Percentiles rank a stretch among this genome's conserved stretches.
Conservation (phyloP, 2,888 invertebrate genomes). For the Lacanobia wlatinum region DNA sequence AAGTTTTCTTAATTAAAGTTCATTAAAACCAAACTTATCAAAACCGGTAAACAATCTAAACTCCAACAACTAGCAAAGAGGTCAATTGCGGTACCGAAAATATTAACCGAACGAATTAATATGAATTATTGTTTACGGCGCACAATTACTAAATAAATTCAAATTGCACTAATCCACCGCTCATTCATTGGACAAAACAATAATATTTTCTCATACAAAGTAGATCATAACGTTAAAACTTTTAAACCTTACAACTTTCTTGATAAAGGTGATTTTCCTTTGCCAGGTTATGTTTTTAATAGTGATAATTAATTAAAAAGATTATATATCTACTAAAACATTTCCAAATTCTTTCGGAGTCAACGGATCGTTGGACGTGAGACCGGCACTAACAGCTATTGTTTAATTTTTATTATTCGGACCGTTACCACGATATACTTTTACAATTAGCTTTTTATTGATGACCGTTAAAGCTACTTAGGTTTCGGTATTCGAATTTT, state of each 20-base stretch:
- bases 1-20: slow-evolving; percentile 61
- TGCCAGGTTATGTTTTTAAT: slow-evolving; percentile 68
- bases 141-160: slow-evolving; percentile 85
- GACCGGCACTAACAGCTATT: slow-evolving; percentile 77
- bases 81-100: slow-evolving; percentile 76
- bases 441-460: slow-evolving; percentile 71
- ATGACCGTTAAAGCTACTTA: slow-evolving; percentile 68
- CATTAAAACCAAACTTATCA: slow-evolving; percentile 57
- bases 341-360: slow-evolving; percentile 86
- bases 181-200: slow-evolving; percentile 87
- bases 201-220: slow-evolving; percentile 85
- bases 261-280: slow-evolving; percentile 69
- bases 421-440: slow-evolving; percentile 71
- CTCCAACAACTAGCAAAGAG: slow-evolving; percentile 61
- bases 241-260: slow-evolving; percentile 67
- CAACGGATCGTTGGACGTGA: slow-evolving; percentile 83
- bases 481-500: slow-evolving; percentile 61
- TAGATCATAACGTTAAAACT: slow-evolving; percentile 60
- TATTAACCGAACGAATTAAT: slow-evolving; percentile 80
- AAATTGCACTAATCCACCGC: slow-evolving; percentile 86
- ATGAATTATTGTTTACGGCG: slow-evolving; percentile 84
- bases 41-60: slow-evolving; percentile 65
- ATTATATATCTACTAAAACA: slow-evolving; percentile 83
- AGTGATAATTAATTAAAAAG: slow-evolving; percentile 88
- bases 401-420: slow-evolving; percentile 76